A percentile compares a stretch with the other conserved stretches of the same genome.
Conservation (phyloP, 2,888 invertebrate species). For the Escarpia spicata region DNA sequence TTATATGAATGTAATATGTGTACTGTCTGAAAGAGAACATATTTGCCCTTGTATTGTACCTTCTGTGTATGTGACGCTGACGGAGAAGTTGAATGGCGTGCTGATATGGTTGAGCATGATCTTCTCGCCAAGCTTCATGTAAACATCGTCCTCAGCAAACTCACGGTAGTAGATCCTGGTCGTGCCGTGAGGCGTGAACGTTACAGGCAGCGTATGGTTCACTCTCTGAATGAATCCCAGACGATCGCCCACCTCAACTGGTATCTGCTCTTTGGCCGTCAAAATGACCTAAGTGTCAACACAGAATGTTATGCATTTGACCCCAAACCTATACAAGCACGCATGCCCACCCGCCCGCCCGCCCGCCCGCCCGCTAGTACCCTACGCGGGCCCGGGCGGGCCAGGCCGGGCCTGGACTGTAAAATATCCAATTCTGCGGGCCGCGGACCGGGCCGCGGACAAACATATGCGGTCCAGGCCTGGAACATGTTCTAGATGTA, state of each 20-base stretch:
- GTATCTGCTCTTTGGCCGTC: not conserved
- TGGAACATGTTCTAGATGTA: too few species aligned
- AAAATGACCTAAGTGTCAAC: not conserved
- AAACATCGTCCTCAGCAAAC: not conserved
- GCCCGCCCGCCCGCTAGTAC: too few species aligned
- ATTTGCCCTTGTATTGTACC: not conserved
- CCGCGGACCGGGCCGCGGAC: too few species aligned
- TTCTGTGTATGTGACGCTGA: not conserved
- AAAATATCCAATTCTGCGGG: too few species aligned
- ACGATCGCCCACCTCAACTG: not conserved
- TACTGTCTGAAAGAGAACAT: not conserved
- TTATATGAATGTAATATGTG: not conserved
- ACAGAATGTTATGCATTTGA: too few species aligned
- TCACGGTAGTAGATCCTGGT: not conserved
- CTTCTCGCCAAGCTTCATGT: not conserved
- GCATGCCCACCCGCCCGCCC: too few species aligned
- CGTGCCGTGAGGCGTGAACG: not conserved
- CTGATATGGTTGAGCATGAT: not conserved
- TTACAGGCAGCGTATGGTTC: not conserved
- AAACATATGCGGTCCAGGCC: too few species aligned
- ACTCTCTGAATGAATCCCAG: slow-evolving; percentile 1
- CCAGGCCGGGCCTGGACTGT: too few species aligned
- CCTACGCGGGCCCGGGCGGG: too few species aligned
- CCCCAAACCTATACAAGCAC: too few species aligned
- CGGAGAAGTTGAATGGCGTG: not conserved